A percentile compares a stretch with the other conserved stretches of the same genome.
Conservation (phyloP, 2,888 invertebrate genomes). For the Bugula neritina region DNA sequence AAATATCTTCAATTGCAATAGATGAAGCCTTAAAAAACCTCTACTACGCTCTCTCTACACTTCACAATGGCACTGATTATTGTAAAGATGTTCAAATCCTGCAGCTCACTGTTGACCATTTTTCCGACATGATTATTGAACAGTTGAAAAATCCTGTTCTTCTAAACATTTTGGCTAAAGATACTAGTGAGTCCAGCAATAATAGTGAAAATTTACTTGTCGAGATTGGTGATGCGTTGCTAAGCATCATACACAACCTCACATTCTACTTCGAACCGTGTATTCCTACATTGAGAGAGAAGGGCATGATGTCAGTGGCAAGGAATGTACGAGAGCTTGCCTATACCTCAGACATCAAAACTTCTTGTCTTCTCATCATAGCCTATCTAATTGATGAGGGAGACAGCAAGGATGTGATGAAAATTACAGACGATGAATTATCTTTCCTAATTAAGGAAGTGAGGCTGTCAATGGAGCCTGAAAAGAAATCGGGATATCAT, state of each 20-base stretch:
- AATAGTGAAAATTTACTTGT: neutral
- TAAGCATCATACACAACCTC: slow-evolving; percentile 7
- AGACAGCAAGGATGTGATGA: slow-evolving; percentile 4
- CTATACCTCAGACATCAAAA: neutral
- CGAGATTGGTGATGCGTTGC: neutral
- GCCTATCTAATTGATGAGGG: slow-evolving; percentile 6
- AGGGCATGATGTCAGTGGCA: neutral
- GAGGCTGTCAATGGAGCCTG: neutral
- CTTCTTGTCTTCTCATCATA: neutral
- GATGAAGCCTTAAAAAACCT: neutral
- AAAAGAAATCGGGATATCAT: neutral
- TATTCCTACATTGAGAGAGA: neutral
- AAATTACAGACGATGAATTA: slow-evolving; percentile 3
- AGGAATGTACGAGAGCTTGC: neutral
- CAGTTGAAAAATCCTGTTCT: neutral
- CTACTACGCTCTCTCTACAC: neutral
- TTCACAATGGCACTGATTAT: slow-evolving; percentile 1
- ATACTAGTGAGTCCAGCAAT: neutral
- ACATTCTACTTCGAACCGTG: neutral
- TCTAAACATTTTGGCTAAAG: neutral
- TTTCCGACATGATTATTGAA: neutral
- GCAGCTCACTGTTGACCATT: neutral
- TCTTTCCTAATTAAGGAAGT: neutral
- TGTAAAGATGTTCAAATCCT: neutral
- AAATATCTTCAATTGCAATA: neutral